Conservation (phyloP, 2,888 invertebrate species). For the Megaustenia siamemsis region DNA sequence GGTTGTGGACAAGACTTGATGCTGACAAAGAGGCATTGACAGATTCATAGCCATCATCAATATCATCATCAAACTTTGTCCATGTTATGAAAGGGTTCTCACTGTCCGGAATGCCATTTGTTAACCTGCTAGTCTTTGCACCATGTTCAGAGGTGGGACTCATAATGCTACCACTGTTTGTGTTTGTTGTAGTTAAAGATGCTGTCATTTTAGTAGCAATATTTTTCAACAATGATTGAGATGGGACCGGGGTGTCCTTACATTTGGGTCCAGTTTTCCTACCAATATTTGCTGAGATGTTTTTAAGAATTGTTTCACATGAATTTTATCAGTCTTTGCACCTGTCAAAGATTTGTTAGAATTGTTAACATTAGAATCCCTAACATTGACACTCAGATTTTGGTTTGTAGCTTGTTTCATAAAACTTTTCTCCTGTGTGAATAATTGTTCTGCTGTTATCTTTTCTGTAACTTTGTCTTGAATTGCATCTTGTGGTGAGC, state of each 20-base stretch:
- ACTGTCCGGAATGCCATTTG: conserved; percentile 49
- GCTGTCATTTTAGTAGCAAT: conserved; percentile 1
- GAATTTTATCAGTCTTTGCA: not conserved
- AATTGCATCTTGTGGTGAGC: not conserved
- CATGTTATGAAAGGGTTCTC: conserved; percentile 53
- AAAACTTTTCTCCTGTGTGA: not conserved
- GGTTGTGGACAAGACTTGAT: conserved; percentile 45
- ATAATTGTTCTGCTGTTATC: not conserved
- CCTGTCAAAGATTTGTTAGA: not conserved
- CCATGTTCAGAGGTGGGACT: not conserved
- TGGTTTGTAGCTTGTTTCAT: conserved; percentile 24
- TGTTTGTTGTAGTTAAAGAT: not conserved
- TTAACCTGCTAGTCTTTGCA: conserved; percentile 13
- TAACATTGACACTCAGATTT: conserved; percentile 6
- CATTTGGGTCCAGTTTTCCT: not conserved
- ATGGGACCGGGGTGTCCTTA: not conserved
- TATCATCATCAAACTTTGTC: conserved; percentile 53
- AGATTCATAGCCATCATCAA: conserved; percentile 31
- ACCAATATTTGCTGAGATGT: not conserved
- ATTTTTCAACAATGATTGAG: not conserved
- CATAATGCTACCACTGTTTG: conserved; percentile 10
- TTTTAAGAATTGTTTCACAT: not conserved
- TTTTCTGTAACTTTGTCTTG: not conserved
- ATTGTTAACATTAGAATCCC: not conserved
- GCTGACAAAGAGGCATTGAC: conserved; percentile 25